Evolutionary conservation across 2,113 vertebrate genomes (phyloP).

Genomic region (Petromus typicus): DNA sequence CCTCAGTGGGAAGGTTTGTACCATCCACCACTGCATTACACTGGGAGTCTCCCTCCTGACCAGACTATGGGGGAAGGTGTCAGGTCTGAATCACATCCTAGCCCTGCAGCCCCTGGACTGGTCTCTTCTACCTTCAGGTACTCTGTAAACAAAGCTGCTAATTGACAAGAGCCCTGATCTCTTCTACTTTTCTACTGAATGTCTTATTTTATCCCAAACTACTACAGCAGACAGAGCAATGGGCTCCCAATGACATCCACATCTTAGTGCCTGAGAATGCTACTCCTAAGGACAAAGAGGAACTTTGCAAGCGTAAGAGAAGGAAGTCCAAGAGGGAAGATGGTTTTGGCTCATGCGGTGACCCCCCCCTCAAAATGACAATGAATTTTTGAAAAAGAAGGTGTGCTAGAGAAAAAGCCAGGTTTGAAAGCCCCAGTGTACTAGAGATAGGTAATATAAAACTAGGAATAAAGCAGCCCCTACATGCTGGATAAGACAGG

Average conservation of each 20-base stretch:
- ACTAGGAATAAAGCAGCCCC: accelerated
- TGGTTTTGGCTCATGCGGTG: not conserved
- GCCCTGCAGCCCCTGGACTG: not conserved
- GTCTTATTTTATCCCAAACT: not conserved
- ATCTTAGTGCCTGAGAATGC: not conserved
- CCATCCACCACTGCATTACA: accelerated
- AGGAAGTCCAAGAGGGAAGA: not conserved
- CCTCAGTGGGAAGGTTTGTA: not conserved
- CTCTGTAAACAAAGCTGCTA: not conserved
- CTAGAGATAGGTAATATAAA: not conserved
- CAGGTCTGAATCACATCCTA: accelerated
- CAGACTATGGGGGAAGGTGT: not conserved
- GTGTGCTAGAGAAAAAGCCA: not conserved
- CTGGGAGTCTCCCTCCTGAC: not conserved
- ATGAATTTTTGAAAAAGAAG: not conserved
- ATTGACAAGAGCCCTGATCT: not conserved
- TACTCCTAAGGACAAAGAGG: not conserved
- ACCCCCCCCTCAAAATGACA: not conserved
- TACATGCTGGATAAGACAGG: not conserved
- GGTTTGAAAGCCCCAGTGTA: not conserved
- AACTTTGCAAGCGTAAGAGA: not conserved
- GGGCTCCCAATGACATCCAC: not conserved
- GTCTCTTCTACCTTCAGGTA: not conserved
- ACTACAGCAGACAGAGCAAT: not conserved
- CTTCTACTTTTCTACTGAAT: not conserved